Conservation (phyloP, 2,888 invertebrate species). For the Acrobasis suavella region DNA sequence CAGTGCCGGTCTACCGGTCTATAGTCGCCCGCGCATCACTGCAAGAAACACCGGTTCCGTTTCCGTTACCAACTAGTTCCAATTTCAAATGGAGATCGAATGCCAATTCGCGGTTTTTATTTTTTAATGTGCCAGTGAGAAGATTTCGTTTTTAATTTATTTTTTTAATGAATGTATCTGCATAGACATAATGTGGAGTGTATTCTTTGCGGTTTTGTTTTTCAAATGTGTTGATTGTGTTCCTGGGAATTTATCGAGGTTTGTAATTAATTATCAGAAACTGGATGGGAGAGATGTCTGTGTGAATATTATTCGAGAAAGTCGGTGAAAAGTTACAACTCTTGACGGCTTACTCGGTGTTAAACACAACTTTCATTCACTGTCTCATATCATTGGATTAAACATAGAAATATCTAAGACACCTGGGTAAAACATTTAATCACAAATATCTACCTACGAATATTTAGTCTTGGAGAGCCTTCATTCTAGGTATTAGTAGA, state of each 20-base stretch:
- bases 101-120: slow-evolving; percentile 12
- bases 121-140: slow-evolving; percentile 23
- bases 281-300: slow-evolving; percentile 12
- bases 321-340: neutral
- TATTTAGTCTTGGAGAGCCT: neutral
- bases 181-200: neutral
- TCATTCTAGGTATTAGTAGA: too few relatives aligned
- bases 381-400: slow-evolving; percentile 2
- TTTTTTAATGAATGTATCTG: slow-evolving; percentile 1
- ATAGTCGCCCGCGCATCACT: slow-evolving; percentile 35
- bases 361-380: slow-evolving; percentile 13
- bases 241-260: slow-evolving; percentile 12
- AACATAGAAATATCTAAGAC: neutral
- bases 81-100: slow-evolving; percentile 24
- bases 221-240: slow-evolving; percentile 5
- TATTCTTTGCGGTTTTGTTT: slow-evolving; percentile 9
- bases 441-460: too few relatives aligned
- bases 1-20: slow-evolving; percentile 32
- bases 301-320: slow-evolving; percentile 14
- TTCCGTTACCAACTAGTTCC: slow-evolving; percentile 31
- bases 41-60: slow-evolving; percentile 32
- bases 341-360: slow-evolving; percentile 4
- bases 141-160: neutral
- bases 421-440: too few relatives aligned
- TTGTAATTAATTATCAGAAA: slow-evolving; percentile 18